Evolutionary conservation across 2,113 vertebrate genomes (phyloP), one percentile per base, ranked within the genome.

Genomic region (Platysternon megacephalum): DNA sequence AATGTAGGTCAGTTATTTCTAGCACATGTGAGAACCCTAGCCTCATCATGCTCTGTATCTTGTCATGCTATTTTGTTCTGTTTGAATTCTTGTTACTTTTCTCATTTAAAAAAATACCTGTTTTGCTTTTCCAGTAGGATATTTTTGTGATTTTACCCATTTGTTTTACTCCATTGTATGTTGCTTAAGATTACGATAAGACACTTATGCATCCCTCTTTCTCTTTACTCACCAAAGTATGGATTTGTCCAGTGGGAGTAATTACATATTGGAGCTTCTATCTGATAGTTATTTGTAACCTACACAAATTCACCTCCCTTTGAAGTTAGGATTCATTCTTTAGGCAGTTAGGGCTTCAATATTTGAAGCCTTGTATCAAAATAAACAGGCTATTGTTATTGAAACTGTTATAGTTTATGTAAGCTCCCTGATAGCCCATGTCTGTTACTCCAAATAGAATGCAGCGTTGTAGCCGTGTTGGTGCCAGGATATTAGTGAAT

Each of bases 131-230:
- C 42, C 26, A 78, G 3, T 78, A 12, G 26, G 39, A 44, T 76
- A 44, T 46, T 46, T 46, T 13, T 11, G 5, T 44, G 26, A 44
- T 44, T 76, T 76, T 76, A 28, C 11, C 22, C 11, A 13, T 42
- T 76, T 76, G 11, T 76, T 78, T 46, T 78, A 72, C 6, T 78
- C 11, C 74, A 78, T 46, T 78, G 53, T 65, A 80, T n/a, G 22
- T 13, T 3, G 52, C 2, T 12, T 65, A 0, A 76, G 24, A 2
- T 48, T 44, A 42, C 42, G 0, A 0, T 65, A 39, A 89, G 42
- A 17, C 42, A 22, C 13, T 91, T 76, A n/a, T 79, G 16, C 3
- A 8, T 46, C 88, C 42, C 68, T 65, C 91, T 88, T 87, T n/a
- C 28, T 68, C 35, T 46, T 44, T 88, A n/a, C 65, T 84, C 19